Percentiles rank a stretch among this genome's conserved stretches.
phyloP scores from a whole-genome alignment of 2,797 vertebrate species.

The Tokudaia muenninki region DNA sequence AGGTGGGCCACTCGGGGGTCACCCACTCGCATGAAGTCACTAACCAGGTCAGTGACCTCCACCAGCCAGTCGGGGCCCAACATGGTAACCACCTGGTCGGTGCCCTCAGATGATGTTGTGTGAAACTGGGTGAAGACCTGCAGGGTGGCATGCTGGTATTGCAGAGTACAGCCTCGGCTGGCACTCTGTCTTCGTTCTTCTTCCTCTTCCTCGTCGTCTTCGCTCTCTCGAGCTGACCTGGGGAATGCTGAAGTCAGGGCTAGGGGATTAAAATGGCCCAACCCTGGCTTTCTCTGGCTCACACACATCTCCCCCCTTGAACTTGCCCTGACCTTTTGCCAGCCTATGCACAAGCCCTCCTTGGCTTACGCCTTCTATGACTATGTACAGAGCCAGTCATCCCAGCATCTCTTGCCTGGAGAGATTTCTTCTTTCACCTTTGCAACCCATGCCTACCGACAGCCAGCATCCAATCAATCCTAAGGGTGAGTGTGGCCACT shows the following conservation, averaged over 20 bases:
- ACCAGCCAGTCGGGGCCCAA: constrained; percentile 98
- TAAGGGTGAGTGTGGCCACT: not conserved
- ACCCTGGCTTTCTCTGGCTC: too few species aligned
- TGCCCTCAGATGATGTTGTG: constrained; percentile 96
- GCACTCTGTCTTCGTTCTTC: constrained; percentile 89
- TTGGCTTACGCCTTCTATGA: not conserved
- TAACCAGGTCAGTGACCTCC: constrained; percentile 97
- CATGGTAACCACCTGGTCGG: constrained; percentile 97
- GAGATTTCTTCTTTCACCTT: not conserved
- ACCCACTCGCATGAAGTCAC: constrained; percentile 95
- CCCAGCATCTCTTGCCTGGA: not conserved
- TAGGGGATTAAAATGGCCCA: not conserved
- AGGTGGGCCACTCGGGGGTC: constrained; percentile 95
- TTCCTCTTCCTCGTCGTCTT: constrained; percentile 95
- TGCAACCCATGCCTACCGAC: not conserved
- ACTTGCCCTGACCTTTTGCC: too few species aligned
- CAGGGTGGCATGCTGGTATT: constrained; percentile 96
- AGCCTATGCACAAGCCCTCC: not conserved
- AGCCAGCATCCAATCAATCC: not conserved
- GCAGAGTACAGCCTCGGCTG: constrained; percentile 95
- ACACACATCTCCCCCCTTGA: not conserved
- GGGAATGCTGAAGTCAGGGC: fast-evolving
- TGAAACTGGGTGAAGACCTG: constrained; percentile 99
- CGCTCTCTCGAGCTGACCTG: constrained; percentile 92
- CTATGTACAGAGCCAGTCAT: not conserved